These are phyloP conservation scores for Catharus minimus DNA, from an alignment of 2,113 vertebrate species.

Conservation along the genomic window DNA sequence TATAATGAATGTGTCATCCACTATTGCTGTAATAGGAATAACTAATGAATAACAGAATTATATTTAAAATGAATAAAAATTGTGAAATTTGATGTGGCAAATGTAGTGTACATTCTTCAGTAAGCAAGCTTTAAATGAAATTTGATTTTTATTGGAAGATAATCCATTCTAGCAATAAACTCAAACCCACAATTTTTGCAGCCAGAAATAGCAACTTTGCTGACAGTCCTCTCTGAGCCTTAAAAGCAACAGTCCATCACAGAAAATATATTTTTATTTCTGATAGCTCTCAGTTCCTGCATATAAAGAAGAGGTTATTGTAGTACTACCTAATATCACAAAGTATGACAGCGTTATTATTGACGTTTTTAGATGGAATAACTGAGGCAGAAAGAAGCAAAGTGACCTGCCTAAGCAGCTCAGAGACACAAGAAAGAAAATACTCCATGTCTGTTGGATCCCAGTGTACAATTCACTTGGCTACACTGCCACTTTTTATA, in stretches of 20 bases:
- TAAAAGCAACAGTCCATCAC: background rate
- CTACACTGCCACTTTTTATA: background rate
- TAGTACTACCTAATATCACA: background rate
- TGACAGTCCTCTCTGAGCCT: background rate
- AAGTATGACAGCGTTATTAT: background rate
- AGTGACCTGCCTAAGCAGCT: background rate
- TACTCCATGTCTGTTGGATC: background rate
- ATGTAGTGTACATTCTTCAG: background rate
- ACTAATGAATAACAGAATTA: background rate
- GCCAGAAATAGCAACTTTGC: background rate
- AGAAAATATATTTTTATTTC: constrained; percentile 23
- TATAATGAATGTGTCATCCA: background rate
- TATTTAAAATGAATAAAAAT: background rate
- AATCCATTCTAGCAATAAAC: constrained; percentile 12
- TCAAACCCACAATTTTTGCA: constrained; percentile 3
- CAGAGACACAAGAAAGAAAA: background rate
- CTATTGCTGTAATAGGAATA: background rate
- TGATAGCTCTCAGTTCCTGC: background rate
- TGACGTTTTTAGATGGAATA: background rate
- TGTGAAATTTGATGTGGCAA: background rate
- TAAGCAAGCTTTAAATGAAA: background rate
- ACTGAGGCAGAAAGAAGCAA: constrained; percentile 2
- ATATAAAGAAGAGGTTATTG: constrained; percentile 5
- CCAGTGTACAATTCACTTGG: background rate
- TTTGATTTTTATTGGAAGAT: background rate